A percentile compares a stretch with the other conserved stretches of the same genome.
These are phyloP conservation scores for Polypedilum pembai DNA, from an alignment of 1,140 invertebrate genomes.

Conservation along the genomic window DNA sequence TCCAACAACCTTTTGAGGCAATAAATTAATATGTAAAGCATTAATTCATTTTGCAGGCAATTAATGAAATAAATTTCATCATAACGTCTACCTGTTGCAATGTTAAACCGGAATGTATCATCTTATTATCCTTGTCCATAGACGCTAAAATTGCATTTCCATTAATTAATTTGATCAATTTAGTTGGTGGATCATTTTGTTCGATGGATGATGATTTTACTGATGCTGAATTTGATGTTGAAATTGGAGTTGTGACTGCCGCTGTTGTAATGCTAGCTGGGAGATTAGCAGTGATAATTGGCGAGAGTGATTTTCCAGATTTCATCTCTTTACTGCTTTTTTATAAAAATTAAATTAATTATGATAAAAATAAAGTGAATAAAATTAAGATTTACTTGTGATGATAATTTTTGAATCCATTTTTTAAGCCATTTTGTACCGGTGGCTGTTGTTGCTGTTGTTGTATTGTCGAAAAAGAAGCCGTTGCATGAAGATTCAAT, in stretches of 20 bases:
- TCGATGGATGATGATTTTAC: not conserved
- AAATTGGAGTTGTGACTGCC: not conserved
- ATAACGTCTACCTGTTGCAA: not conserved
- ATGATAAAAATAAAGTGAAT: not conserved
- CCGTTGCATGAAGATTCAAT: conserved; percentile 4
- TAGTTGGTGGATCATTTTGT: conserved; percentile 15
- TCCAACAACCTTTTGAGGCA: not conserved
- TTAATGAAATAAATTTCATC: not conserved
- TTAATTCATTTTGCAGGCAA: not conserved
- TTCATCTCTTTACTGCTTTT: conserved; percentile 13
- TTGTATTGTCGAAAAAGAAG: not conserved
- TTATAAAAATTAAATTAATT: not conserved
- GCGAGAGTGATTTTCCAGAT: not conserved
- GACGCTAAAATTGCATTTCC: conserved; percentile 19
- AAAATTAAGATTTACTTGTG: not conserved
- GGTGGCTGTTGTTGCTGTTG: not conserved
- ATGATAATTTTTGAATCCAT: not conserved
- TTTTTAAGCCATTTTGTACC: not conserved
- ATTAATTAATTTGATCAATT: conserved; percentile 15
- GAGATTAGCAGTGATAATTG: not conserved
- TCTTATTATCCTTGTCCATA: conserved; percentile 1
- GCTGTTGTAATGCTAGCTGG: not conserved
- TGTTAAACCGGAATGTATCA: conserved; percentile 11
- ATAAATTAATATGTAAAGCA: not conserved
- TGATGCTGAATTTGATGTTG: not conserved